These are phyloP conservation scores for Atherix ibis DNA, from an alignment of 2,888 invertebrate genomes.

Conservation along the genomic window DNA sequence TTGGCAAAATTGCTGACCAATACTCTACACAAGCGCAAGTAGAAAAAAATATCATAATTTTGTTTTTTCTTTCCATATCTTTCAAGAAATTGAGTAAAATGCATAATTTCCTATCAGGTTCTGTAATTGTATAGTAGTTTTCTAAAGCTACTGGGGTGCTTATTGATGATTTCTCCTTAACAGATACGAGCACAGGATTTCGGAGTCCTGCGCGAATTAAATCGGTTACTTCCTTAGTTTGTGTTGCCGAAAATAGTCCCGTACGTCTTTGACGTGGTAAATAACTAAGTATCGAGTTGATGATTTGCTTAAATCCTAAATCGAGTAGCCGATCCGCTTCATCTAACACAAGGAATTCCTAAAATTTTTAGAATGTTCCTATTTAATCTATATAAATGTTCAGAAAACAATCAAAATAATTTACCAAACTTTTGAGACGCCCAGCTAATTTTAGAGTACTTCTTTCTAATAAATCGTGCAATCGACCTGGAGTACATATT, in stretches of 20 bases:
- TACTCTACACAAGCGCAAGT: constrained; percentile 96
- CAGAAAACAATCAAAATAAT: too few relatives aligned
- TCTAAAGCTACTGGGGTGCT: constrained; percentile 55
- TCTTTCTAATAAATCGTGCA: constrained; percentile 69
- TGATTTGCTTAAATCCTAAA: constrained; percentile 71
- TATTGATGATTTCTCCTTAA: constrained; percentile 68
- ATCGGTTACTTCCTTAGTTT: constrained; percentile 84
- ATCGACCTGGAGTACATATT: constrained; percentile 86
- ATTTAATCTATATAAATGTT: not conserved
- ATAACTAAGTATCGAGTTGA: constrained; percentile 78
- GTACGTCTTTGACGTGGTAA: constrained; percentile 88
- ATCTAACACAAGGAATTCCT: constrained; percentile 87
- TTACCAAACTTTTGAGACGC: constrained; percentile 62
- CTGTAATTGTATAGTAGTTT: constrained; percentile 66
- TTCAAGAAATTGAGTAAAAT: constrained; percentile 66
- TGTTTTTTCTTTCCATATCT: constrained; percentile 31
- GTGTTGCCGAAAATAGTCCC: constrained; percentile 97
- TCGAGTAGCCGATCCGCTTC: constrained; percentile 93
- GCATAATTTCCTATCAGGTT: constrained; percentile 66
- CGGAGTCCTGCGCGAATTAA: constrained; percentile 84
- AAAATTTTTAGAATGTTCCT: constrained; percentile 15
- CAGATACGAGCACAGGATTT: constrained; percentile 80
- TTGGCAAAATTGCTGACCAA: constrained; percentile 54
- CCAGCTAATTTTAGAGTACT: constrained; percentile 52
- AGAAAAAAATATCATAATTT: constrained; percentile 75